These are phyloP conservation scores for Meteorus colon DNA, from an alignment of 2,888 invertebrate species.

Conservation along the genomic window DNA sequence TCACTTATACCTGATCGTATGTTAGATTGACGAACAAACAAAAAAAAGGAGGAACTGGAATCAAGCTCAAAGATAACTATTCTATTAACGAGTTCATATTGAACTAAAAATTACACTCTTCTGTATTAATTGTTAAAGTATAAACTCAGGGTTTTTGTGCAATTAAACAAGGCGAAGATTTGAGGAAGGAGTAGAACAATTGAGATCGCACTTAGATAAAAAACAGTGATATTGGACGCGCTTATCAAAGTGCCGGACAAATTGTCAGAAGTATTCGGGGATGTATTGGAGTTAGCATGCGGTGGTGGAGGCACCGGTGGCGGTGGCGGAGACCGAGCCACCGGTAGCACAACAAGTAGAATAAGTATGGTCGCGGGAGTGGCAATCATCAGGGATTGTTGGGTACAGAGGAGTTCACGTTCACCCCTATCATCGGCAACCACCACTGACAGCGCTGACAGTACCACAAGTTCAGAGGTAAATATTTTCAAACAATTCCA, in stretches of 20 bases:
- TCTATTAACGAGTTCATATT: too few relatives aligned
- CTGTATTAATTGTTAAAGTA: too few relatives aligned
- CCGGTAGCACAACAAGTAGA: constrained; percentile 57
- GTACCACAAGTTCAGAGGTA: constrained; percentile 68
- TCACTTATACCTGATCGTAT: too few relatives aligned
- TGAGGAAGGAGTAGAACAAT: neutral
- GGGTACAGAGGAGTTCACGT: constrained; percentile 64
- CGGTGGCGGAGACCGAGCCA: constrained; percentile 45
- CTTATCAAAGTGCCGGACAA: constrained; percentile 71
- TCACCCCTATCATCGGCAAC: constrained; percentile 64
- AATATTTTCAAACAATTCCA: constrained; percentile 34
- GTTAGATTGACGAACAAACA: neutral
- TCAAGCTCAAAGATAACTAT: too few relatives aligned
- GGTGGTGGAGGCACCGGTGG: constrained; percentile 57
- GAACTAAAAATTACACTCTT: too few relatives aligned
- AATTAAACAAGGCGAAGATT: too few relatives aligned
- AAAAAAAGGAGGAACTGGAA: neutral
- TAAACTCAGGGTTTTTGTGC: constrained; percentile 3
- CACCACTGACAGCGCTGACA: constrained; percentile 66
- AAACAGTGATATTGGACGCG: constrained; percentile 63
- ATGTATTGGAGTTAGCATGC: constrained; percentile 70
- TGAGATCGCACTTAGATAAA: constrained; percentile 12
- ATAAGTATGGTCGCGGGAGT: constrained; percentile 66
- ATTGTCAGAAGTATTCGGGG: constrained; percentile 69
- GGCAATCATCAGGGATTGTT: constrained; percentile 65